Evolutionary conservation across 2,888 invertebrate species (phyloP).

Genomic region (Drosophila testacea): DNA sequence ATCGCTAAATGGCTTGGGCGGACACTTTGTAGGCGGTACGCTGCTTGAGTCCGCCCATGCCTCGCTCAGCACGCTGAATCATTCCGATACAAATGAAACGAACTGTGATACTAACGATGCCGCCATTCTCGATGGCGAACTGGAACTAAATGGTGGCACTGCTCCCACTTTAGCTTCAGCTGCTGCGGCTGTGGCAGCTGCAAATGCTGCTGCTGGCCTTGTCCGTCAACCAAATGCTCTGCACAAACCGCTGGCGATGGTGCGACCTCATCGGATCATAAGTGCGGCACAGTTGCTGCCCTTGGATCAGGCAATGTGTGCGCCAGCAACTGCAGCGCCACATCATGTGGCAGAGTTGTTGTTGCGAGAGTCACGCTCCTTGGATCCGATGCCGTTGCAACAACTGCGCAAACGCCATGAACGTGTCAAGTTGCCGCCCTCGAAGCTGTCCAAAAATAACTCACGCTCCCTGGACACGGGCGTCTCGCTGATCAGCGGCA

Average conservation of each 20-base stretch:
- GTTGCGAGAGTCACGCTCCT: constrained; percentile 88
- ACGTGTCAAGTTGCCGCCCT: constrained; percentile 75
- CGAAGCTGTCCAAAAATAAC: constrained; percentile 83
- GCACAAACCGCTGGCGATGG: constrained; percentile 84
- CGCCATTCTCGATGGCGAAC: constrained; percentile 65
- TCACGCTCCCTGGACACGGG: constrained; percentile 84
- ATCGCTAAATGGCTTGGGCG: constrained; percentile 86
- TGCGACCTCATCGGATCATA: constrained; percentile 86
- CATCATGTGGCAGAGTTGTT: constrained; percentile 55
- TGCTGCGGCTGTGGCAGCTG: constrained; percentile 23
- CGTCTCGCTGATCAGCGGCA: constrained; percentile 76
- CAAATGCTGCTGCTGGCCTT: constrained; percentile 47
- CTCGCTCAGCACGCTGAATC: constrained; percentile 84
- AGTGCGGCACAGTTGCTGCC: constrained; percentile 81
- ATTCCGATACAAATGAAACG: constrained; percentile 85
- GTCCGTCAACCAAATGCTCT: constrained; percentile 73
- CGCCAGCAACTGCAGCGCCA: constrained; percentile 24
- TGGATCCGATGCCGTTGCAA: constrained; percentile 88
- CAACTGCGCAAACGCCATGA: constrained; percentile 78
- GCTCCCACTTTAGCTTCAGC: constrained; percentile 26
- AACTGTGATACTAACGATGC: constrained; percentile 83
- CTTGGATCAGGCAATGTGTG: constrained; percentile 7
- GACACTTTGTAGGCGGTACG: constrained; percentile 62
- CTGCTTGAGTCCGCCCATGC: constrained; percentile 75
- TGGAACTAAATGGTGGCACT: constrained; percentile 50